These are phyloP conservation scores for Dryoscopus gambensis DNA, from an alignment of 2,113 vertebrate genomes.

Conservation along the genomic window DNA sequence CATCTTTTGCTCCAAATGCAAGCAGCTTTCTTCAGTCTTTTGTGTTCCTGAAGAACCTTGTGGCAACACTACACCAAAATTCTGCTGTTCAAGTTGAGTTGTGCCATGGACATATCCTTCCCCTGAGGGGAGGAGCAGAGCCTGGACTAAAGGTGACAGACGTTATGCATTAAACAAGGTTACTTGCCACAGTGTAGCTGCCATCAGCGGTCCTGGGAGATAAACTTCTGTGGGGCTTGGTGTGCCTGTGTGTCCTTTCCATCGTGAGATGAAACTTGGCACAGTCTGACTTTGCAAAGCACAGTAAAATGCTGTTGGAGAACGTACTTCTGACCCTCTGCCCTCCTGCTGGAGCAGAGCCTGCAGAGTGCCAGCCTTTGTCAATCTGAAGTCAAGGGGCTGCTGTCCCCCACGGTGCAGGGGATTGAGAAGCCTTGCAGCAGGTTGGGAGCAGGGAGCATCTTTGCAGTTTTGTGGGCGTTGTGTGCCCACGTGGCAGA, in stretches of 20 bases:
- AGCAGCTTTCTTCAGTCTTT: neutral
- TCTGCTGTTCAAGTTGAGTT: neutral
- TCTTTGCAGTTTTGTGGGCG: neutral
- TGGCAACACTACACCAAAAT: neutral
- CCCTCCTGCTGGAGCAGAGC: neutral
- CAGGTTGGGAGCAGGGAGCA: neutral
- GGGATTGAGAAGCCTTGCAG: neutral
- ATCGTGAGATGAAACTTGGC: rapidly evolving
- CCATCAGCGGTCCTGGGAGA: neutral
- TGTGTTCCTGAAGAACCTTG: neutral
- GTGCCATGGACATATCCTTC: neutral
- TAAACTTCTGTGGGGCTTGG: neutral
- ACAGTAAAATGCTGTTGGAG: neutral
- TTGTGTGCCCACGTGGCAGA: neutral
- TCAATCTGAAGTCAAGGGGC: neutral
- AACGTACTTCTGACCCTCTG: neutral
- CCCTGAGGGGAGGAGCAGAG: neutral
- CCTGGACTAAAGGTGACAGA: neutral
- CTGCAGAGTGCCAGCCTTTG: neutral
- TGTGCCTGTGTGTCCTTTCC: neutral
- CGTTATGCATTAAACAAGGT: neutral
- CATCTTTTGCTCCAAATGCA: neutral
- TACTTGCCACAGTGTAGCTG: neutral
- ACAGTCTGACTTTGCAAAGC: neutral
- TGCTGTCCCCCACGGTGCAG: neutral